Percentiles rank a stretch among this genome's conserved stretches.
phyloP scores from a whole-genome alignment of 1,140 invertebrate species.

The Penaeus japonicus region DNA sequence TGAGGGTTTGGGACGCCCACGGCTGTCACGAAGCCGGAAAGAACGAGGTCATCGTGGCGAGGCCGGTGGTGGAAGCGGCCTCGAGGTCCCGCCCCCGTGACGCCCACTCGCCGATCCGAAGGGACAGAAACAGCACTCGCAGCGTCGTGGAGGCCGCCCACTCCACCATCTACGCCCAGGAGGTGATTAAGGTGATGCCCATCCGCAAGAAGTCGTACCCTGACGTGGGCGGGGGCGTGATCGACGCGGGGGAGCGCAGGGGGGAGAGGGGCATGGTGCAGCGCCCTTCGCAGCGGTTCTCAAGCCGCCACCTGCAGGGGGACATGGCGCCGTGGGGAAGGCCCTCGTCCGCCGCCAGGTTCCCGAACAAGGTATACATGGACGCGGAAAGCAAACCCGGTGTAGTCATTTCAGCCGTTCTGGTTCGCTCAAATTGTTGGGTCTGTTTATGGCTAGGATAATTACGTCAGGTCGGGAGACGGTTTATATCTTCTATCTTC shows the following conservation, averaged over 20 bases:
- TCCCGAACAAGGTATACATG: too few species aligned
- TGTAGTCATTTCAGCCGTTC: too few species aligned
- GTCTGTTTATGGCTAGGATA: too few species aligned
- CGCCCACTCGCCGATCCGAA: background rate
- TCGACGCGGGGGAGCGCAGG: background rate
- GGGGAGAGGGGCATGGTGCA: background rate
- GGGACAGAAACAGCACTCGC: background rate
- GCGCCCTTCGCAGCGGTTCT: background rate
- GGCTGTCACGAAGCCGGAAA: background rate
- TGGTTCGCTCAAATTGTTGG: too few species aligned
- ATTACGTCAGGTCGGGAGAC: too few species aligned
- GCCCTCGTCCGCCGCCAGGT: background rate
- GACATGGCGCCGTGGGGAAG: background rate
- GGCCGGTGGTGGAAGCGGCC: conserved; percentile 29
- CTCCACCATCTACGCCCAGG: background rate
- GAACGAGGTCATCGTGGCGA: conserved; percentile 35
- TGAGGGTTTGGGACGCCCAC: background rate
- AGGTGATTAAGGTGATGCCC: background rate
- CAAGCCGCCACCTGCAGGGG: background rate
- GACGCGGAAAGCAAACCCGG: too few species aligned
- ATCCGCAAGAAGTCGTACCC: background rate
- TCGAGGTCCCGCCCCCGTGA: background rate
- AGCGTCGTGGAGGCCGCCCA: background rate
- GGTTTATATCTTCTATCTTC: too few species aligned
- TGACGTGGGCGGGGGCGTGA: background rate